Evolutionary conservation across 2,888 invertebrate species (phyloP).

Genomic region (Eristalinus aeneus): DNA sequence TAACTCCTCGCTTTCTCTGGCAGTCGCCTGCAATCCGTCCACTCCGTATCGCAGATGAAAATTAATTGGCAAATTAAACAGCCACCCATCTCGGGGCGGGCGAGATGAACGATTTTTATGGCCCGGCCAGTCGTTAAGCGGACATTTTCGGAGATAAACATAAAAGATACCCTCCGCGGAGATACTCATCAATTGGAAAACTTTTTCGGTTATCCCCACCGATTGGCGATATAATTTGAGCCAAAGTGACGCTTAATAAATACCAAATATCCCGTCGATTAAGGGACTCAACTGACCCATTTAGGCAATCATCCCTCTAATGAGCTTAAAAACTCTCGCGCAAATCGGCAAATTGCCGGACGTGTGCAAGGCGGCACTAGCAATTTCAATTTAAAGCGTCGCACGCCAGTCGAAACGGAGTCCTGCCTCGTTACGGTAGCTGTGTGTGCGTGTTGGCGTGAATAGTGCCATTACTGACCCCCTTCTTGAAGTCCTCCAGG

Average conservation of each 20-base stretch:
- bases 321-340: constrained; percentile 19
- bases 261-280: constrained; percentile 21
- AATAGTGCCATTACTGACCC: not conserved
- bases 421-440: not conserved
- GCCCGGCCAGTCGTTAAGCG: constrained; percentile 52
- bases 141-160: constrained; percentile 60
- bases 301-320: constrained; percentile 23
- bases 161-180: constrained; percentile 36
- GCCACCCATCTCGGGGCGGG: not conserved
- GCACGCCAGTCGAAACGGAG: not conserved
- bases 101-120: constrained; percentile 49
- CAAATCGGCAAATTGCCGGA: not conserved
- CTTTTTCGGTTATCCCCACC: constrained; percentile 19
- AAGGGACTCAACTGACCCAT: constrained; percentile 37
- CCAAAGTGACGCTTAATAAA: constrained; percentile 21
- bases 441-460: not conserved
- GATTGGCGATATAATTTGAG: constrained; percentile 22
- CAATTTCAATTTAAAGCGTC: not conserved
- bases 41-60: constrained; percentile 42
- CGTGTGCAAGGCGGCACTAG: not conserved
- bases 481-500: not conserved
- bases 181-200: constrained; percentile 60
- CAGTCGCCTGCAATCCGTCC: not conserved
- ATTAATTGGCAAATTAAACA: constrained; percentile 69
- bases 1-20: constrained; percentile 19